Conservation (phyloP, 2,888 invertebrate species). For the Xylophagus ater region DNA sequence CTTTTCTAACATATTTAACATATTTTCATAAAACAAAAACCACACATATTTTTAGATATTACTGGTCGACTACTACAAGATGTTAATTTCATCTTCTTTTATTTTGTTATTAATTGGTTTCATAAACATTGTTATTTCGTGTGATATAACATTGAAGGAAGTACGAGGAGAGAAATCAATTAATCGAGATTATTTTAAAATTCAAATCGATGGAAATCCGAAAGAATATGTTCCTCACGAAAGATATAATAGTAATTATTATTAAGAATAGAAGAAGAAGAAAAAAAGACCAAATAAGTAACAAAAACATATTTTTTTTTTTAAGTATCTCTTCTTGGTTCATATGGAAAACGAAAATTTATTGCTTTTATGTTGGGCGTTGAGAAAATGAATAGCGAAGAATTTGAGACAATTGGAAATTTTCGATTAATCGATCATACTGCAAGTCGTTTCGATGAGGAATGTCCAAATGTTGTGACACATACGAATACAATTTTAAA, state of each 20-base stretch:
- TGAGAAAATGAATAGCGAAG: conserved; percentile 46
- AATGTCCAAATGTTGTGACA: conserved; percentile 73
- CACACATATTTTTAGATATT: too few relatives aligned
- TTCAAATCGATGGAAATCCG: conserved; percentile 55
- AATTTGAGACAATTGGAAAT: conserved; percentile 39
- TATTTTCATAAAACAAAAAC: too few relatives aligned
- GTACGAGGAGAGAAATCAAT: too few relatives aligned
- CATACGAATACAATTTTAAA: conserved; percentile 72
- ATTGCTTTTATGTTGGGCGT: conserved; percentile 72
- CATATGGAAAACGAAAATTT: conserved; percentile 61
- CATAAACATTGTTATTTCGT: too few relatives aligned
- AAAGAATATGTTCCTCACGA: conserved; percentile 60
- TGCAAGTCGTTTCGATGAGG: conserved; percentile 63
- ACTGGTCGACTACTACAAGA: too few relatives aligned
- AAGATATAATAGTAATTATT: conserved; percentile 54
- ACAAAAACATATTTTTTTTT: background rate
- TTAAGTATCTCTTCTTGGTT: conserved; percentile 33
- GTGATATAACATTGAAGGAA: too few relatives aligned
- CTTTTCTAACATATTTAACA: too few relatives aligned
- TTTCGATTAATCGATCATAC: conserved; percentile 64
- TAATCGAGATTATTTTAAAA: too few relatives aligned
- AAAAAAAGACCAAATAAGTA: too few relatives aligned
- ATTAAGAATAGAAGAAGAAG: too few relatives aligned
- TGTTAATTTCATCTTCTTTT: too few relatives aligned
- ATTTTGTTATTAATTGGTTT: too few relatives aligned